phyloP scores from a whole-genome alignment of 2,797 vertebrate species.

The Cetoscarus ocellatus region DNA sequence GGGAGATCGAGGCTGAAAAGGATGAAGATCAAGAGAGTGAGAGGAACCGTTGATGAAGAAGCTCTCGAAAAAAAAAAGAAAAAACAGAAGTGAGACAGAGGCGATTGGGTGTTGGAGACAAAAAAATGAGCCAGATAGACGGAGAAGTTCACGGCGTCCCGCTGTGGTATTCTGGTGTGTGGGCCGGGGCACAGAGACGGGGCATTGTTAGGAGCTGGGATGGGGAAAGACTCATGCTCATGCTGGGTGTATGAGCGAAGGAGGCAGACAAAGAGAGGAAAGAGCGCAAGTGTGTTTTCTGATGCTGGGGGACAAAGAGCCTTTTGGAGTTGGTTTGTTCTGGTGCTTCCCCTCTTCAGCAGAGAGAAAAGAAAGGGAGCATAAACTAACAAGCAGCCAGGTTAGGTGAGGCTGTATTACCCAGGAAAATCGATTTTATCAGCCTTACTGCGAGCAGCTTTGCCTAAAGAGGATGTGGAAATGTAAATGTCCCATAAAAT shows the following conservation, averaged over 20 bases:
- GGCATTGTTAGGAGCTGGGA: conserved; percentile 61
- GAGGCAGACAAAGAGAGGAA: conserved; percentile 66
- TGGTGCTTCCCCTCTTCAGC: conserved; percentile 53
- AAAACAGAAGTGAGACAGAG: conserved; percentile 21
- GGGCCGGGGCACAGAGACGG: conserved; percentile 66
- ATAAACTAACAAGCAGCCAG: neutral
- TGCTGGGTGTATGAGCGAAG: conserved; percentile 67
- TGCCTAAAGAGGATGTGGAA: neutral
- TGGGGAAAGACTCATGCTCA: conserved; percentile 61
- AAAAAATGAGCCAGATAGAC: conserved; percentile 41
- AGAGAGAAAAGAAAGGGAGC: conserved; percentile 20
- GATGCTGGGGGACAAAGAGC: conserved; percentile 60
- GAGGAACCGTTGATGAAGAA: conserved; percentile 43
- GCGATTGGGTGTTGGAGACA: conserved; percentile 42
- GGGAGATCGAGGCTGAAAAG: conserved; percentile 26
- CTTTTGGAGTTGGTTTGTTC: conserved; percentile 64
- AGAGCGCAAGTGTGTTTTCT: conserved; percentile 66
- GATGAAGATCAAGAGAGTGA: conserved; percentile 29
- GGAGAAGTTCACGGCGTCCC: conserved; percentile 54
- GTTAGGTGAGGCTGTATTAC: neutral
- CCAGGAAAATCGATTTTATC: neutral
- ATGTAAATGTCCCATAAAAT: neutral
- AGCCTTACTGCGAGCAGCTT: neutral
- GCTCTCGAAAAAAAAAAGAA: conserved; percentile 35
- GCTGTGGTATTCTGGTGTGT: conserved; percentile 73